phyloP scores from a whole-genome alignment of 2,113 vertebrate species.

The Craseonycteris thonglongyai region DNA sequence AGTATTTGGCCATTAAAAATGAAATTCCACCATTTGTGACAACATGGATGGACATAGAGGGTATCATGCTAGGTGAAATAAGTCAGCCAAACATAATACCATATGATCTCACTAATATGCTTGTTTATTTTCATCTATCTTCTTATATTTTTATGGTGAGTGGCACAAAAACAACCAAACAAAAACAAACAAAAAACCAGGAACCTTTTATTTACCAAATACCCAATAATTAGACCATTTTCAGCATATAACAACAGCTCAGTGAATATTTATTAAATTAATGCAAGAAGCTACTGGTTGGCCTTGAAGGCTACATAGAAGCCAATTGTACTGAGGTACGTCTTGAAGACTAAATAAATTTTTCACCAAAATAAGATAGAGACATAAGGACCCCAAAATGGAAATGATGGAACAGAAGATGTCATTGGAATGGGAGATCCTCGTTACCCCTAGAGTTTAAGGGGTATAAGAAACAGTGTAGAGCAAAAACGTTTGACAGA shows the following conservation, averaged over 20 bases:
- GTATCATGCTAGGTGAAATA: no score
- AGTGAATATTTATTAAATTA: background rate
- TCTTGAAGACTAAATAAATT: background rate
- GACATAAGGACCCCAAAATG: background rate
- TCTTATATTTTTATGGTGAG: background rate
- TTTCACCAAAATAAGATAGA: background rate
- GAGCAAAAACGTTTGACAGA: background rate
- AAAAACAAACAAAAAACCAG: background rate
- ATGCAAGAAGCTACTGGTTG: background rate
- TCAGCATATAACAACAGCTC: background rate
- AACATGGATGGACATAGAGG: no score
- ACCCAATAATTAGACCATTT: background rate
- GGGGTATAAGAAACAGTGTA: background rate
- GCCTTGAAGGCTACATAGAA: background rate
- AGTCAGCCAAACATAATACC: no score
- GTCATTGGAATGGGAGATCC: background rate
- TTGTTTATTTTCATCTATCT: background rate
- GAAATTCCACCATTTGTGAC: no score
- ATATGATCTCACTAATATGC: no score
- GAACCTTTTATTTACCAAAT: background rate
- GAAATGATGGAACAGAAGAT: background rate
- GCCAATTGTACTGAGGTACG: background rate
- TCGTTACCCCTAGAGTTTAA: background rate
- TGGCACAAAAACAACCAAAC: background rate
- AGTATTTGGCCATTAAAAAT: no score